A percentile compares a stretch with the other conserved stretches of the same genome.
Evolutionary conservation across 2,797 vertebrate genomes (phyloP).

Genomic region (Thaleichthys pacificus): DNA sequence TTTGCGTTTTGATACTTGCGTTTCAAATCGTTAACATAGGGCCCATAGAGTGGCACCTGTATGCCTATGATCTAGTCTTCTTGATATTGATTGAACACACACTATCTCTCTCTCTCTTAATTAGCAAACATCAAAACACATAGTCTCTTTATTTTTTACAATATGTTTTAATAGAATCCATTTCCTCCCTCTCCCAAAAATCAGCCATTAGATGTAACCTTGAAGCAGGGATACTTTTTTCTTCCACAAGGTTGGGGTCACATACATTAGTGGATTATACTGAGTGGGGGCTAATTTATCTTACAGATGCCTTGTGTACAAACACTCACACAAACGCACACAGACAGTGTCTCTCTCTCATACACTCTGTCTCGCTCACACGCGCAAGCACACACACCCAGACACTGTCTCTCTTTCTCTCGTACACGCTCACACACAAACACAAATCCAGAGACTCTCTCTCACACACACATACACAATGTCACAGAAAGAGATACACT

Average conservation of each 20-base stretch:
- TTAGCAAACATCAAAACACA: conserved; percentile 30
- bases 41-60: too few relatives aligned
- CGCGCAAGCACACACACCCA: background rate
- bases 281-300: background rate
- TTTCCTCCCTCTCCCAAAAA: conserved; percentile 14
- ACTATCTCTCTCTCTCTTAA: conserved; percentile 28
- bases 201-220: conserved; percentile 5
- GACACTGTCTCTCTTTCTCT: too few relatives aligned
- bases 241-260: background rate
- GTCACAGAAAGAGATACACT: background rate
- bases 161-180: conserved; percentile 17
- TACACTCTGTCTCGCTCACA: background rate
- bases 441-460: background rate
- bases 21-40: too few relatives aligned
- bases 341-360: background rate
- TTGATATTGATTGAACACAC: conserved; percentile 47
- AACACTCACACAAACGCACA: background rate
- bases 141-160: conserved; percentile 18
- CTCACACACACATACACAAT: conserved; percentile 9
- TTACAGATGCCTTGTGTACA: background rate
- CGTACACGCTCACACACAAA: background rate
- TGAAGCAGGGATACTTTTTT: background rate
- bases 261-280: background rate
- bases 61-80: conserved; percentile 48
- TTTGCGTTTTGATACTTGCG: too few relatives aligned